Percentiles rank a stretch among this genome's conserved stretches.
These are phyloP conservation scores for Hucho hucho DNA, from an alignment of 2,113 vertebrate species.

Conservation along the genomic window DNA sequence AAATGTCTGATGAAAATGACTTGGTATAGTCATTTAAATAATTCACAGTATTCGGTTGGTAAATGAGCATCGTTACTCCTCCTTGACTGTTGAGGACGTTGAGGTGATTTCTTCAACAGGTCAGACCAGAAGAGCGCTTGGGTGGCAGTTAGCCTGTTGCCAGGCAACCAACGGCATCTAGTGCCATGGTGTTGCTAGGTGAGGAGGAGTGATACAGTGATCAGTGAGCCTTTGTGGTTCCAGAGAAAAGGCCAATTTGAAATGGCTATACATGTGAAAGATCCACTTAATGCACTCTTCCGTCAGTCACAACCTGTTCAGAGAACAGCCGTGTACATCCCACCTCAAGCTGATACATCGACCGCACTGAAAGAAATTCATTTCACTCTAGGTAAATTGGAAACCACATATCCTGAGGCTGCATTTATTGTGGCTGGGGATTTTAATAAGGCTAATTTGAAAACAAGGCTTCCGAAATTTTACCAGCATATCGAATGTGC, in stretches of 20 bases:
- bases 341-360: no score
- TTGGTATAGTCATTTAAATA: slow-evolving; percentile 18
- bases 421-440: no score
- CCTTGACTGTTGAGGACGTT: neutral
- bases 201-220: neutral
- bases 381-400: no score
- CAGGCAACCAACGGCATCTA: slow-evolving; percentile 74
- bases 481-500: no score
- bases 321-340: no score
- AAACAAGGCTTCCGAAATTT: no score
- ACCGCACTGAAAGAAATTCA: no score
- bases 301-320: no score
- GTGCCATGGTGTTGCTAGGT: neutral
- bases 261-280: no score
- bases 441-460: no score
- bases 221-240: neutral
- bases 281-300: no score
- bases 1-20: neutral
- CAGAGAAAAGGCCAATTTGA: neutral
- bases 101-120: neutral
- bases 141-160: slow-evolving; percentile 71
- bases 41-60: slow-evolving; percentile 16
- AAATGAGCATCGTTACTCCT: neutral
- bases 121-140: slow-evolving; percentile 33
- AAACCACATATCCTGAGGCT: no score